Evolutionary conservation across 2,797 vertebrate species (phyloP).

Genomic region (Gymnocypris eckloni): DNA sequence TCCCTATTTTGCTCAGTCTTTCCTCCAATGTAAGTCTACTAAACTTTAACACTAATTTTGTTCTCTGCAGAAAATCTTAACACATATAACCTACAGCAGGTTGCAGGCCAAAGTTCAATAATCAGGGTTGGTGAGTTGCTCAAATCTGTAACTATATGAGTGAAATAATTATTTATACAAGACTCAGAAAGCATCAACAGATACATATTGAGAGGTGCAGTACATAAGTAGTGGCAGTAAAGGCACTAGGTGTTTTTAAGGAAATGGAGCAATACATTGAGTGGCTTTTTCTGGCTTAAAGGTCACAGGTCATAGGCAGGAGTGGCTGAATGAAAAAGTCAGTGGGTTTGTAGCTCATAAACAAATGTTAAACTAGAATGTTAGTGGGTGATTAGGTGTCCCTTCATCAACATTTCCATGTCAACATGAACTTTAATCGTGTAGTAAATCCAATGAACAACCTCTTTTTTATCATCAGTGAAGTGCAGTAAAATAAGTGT

Average conservation of each 20-base stretch:
- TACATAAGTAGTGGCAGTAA: not conserved
- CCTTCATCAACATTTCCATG: constrained; percentile 26
- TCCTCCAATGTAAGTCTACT: not conserved
- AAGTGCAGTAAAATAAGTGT: not conserved
- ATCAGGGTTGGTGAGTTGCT: not conserved
- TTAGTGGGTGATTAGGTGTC: constrained; percentile 29
- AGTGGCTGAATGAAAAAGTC: constrained; percentile 31
- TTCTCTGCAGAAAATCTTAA: not conserved
- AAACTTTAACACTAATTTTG: not conserved
- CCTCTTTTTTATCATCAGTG: not conserved
- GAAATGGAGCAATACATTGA: not conserved
- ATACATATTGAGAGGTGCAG: not conserved
- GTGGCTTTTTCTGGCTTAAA: constrained; percentile 22
- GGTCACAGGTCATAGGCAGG: constrained; percentile 26
- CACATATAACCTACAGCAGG: no score
- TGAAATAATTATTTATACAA: not conserved
- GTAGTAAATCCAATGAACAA: constrained; percentile 17
- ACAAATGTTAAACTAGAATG: constrained; percentile 45
- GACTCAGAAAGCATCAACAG: not conserved
- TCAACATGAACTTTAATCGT: constrained; percentile 36
- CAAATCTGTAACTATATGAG: not conserved
- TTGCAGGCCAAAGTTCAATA: not conserved
- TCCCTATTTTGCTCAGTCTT: not conserved
- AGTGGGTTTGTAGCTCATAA: constrained; percentile 42
- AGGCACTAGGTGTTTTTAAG: not conserved